Conservation (phyloP, 2,888 invertebrate genomes). For the Cerastis leucographa region DNA sequence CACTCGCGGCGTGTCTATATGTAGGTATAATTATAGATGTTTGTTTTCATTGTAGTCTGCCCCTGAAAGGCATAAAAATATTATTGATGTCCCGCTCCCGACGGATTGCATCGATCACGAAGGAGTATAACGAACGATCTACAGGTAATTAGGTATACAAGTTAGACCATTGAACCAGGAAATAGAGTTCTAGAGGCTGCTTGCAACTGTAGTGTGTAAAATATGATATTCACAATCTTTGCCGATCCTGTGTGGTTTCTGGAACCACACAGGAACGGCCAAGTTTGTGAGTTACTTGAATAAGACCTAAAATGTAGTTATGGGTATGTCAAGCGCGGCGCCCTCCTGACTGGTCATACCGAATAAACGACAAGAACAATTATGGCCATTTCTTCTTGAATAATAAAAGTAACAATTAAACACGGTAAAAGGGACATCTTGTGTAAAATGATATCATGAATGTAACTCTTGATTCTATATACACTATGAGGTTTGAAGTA, state of each 20-base stretch:
- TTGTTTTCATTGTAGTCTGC: too few relatives aligned
- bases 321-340: too few relatives aligned
- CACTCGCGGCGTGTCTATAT: too few relatives aligned
- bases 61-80: neutral
- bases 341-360: too few relatives aligned
- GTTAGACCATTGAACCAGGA: neutral
- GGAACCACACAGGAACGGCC: too few relatives aligned
- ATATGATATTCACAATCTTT: neutral
- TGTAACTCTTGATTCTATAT: neutral
- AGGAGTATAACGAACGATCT: neutral
- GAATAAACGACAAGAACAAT: too few relatives aligned
- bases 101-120: neutral
- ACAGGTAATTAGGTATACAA: neutral
- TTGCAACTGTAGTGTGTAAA: neutral
- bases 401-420: too few relatives aligned
- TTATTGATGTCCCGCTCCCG: neutral
- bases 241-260: neutral
- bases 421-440: neutral
- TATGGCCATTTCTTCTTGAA: too few relatives aligned
- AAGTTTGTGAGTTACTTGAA: too few relatives aligned
- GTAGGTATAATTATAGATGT: too few relatives aligned
- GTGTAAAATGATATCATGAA: neutral
- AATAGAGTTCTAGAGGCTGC: too few relatives aligned
- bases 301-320: too few relatives aligned
- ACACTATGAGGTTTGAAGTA: neutral